These are phyloP conservation scores for Caenorhabditis sp. DNA, from an alignment of 2,888 invertebrate genomes.

Conservation along the genomic window DNA sequence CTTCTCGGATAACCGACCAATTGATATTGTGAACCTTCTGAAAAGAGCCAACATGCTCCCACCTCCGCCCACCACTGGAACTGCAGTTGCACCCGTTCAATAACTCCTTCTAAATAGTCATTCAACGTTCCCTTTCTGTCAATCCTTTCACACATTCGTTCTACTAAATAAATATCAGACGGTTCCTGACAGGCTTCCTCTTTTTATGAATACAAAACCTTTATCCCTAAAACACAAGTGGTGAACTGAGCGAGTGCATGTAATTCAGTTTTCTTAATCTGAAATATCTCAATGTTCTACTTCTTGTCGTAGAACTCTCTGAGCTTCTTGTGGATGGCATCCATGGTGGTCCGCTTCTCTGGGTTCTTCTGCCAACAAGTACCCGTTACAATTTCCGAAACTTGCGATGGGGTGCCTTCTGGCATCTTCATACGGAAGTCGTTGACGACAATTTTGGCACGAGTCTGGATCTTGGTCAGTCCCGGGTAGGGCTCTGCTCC, in stretches of 20 bases:
- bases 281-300: too few relatives aligned
- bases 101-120: background rate
- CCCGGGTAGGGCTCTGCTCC: slow-evolving; percentile 79
- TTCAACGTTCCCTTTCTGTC: background rate
- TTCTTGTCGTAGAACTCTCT: slow-evolving; percentile 53
- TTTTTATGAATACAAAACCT: background rate
- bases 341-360: slow-evolving; percentile 74
- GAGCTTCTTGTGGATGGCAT: slow-evolving; percentile 61
- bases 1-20: slow-evolving; percentile 72
- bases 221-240: too few relatives aligned
- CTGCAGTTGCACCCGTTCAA: slow-evolving; percentile 20
- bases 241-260: too few relatives aligned
- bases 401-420: slow-evolving; percentile 61
- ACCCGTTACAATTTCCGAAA: slow-evolving; percentile 57
- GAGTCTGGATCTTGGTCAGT: slow-evolving; percentile 74
- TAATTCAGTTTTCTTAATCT: too few relatives aligned
- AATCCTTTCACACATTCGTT: background rate
- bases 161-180: background rate
- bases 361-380: slow-evolving; percentile 78
- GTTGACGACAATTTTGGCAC: slow-evolving; percentile 77
- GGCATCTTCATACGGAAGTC: slow-evolving; percentile 79
- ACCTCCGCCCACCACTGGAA: slow-evolving; percentile 33
- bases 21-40: slow-evolving; percentile 70
- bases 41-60: slow-evolving; percentile 70
- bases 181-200: background rate